Evolutionary conservation across 1,140 invertebrate genomes (phyloP).

Genomic region (Melipona quadrifasciata): DNA sequence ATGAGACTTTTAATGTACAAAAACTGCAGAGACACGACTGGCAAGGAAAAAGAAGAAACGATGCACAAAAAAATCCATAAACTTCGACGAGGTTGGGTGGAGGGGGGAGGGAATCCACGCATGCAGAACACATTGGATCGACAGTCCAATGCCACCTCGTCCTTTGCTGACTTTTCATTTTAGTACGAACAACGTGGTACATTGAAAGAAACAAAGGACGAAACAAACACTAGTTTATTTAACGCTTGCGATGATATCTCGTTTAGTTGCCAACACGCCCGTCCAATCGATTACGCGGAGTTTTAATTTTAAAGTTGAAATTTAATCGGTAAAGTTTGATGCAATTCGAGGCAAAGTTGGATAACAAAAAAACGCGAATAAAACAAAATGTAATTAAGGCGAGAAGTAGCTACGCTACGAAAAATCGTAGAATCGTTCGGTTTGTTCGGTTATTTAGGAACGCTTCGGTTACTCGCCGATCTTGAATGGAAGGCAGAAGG

Average conservation of each 20-base stretch:
- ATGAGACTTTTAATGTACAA: too few relatives aligned
- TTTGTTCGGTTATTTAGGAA: too few relatives aligned
- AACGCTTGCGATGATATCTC: constrained; percentile 5
- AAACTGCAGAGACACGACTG: too few relatives aligned
- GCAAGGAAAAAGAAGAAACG: too few relatives aligned
- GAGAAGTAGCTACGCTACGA: neutral
- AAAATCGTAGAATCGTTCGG: neutral
- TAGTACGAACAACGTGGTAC: constrained; percentile 37
- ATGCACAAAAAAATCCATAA: too few relatives aligned
- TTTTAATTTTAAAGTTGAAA: too few relatives aligned
- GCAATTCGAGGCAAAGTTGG: neutral
- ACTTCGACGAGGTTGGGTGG: constrained; percentile 89
- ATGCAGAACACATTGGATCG: constrained; percentile 89
- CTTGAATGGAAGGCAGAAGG: neutral
- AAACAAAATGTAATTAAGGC: neutral
- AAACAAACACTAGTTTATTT: too few relatives aligned
- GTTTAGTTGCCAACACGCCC: constrained; percentile 29
- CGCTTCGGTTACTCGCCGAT: too few relatives aligned
- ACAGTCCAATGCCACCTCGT: constrained; percentile 95
- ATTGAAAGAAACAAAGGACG: too few relatives aligned
- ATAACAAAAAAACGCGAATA: neutral
- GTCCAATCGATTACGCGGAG: constrained; percentile 32
- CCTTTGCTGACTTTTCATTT: constrained; percentile 60
- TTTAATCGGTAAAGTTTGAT: constrained; percentile 60
- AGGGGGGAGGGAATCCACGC: constrained; percentile 92